Percentiles rank a stretch among this genome's conserved stretches.
Evolutionary conservation across 2,888 invertebrate genomes (phyloP).

Genomic region (Phasia obesa): DNA sequence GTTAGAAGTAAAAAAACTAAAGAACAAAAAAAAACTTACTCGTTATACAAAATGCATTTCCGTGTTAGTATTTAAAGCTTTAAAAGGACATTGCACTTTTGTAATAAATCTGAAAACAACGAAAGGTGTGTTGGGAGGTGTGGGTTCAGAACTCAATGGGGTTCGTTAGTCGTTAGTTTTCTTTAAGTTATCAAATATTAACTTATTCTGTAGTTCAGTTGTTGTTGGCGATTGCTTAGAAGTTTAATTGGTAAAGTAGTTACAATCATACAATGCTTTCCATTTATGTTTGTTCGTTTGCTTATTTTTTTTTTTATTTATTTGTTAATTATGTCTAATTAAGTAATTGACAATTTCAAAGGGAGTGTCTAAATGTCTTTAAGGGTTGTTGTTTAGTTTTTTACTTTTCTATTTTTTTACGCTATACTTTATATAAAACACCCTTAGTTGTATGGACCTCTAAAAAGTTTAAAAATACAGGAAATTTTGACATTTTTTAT

Average conservation of each 20-base stretch:
- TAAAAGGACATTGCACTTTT: slow-evolving; percentile 65
- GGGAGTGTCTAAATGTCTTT: slow-evolving; percentile 47
- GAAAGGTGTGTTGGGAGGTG: slow-evolving; percentile 7
- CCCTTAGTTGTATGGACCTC: too few relatives aligned
- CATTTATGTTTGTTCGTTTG: neutral
- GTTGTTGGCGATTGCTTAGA: slow-evolving; percentile 2
- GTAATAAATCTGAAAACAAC: slow-evolving; percentile 23
- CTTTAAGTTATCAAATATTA: neutral
- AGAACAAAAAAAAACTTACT: neutral
- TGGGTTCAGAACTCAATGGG: neutral
- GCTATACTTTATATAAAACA: neutral
- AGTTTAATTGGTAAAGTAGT: neutral
- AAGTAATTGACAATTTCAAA: slow-evolving; percentile 50
- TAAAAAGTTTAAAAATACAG: too few relatives aligned
- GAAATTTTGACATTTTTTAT: too few relatives aligned
- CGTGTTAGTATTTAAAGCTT: slow-evolving; percentile 48
- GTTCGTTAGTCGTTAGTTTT: neutral
- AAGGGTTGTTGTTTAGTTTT: slow-evolving; percentile 36
- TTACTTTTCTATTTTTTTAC: neutral
- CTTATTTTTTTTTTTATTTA: slow-evolving; percentile 42
- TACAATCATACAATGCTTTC: neutral
- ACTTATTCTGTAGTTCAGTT: neutral
- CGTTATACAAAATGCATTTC: slow-evolving; percentile 48
- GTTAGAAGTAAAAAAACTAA: slow-evolving; percentile 28
- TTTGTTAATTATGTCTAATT: slow-evolving; percentile 61